phyloP scores from a whole-genome alignment of 2,113 vertebrate species.

The Sula dactylatra region DNA sequence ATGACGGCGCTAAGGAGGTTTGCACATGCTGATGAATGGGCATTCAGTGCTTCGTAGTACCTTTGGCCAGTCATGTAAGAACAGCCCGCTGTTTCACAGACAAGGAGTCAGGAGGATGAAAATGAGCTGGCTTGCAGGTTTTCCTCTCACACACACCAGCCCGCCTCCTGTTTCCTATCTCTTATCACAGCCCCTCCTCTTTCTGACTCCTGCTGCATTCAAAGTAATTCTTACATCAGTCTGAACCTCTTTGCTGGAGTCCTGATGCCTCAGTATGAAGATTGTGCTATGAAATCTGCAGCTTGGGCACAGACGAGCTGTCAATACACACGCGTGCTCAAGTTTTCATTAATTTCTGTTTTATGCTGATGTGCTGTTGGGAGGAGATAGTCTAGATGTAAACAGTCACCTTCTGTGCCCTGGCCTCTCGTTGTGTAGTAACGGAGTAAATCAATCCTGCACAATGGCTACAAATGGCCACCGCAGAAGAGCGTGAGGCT shows the following conservation, averaged over 20 bases:
- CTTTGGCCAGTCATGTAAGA: accelerated
- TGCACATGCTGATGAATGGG: background rate
- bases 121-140: background rate
- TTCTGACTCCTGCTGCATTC: background rate
- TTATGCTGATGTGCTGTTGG: background rate
- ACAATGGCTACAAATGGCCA: accelerated
- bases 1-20: background rate
- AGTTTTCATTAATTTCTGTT: background rate
- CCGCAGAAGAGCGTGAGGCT: background rate
- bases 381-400: accelerated
- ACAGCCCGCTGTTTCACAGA: background rate
- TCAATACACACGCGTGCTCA: accelerated
- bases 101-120: background rate
- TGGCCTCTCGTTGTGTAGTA: background rate
- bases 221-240: background rate
- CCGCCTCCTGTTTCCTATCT: background rate
- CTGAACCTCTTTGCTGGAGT: background rate
- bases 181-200: background rate
- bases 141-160: background rate
- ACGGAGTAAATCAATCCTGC: background rate
- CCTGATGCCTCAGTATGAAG: background rate
- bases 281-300: background rate
- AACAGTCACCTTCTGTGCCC: background rate
- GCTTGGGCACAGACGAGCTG: background rate
- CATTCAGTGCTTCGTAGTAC: background rate